Percentiles rank a stretch among this genome's conserved stretches.
Evolutionary conservation across 1,140 invertebrate genomes (phyloP).

Genomic region (Zaprionus tsacasi): DNA sequence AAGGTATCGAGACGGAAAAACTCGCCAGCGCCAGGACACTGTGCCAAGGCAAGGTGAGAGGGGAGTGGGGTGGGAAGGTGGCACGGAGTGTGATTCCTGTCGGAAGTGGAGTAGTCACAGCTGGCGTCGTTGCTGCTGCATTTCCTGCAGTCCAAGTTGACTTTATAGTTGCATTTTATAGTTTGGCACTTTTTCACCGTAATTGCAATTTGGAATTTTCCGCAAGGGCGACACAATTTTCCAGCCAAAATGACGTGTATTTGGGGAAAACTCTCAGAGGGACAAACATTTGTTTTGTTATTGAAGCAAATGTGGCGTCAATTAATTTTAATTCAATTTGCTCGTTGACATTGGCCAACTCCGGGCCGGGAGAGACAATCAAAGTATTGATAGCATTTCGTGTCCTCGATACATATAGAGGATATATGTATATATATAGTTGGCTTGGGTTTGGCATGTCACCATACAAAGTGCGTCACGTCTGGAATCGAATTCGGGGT

Average conservation of each 20-base stretch:
- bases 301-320: background rate
- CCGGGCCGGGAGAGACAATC: background rate
- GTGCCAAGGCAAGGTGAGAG: no score
- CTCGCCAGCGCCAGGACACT: no score
- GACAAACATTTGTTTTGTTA: background rate
- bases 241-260: background rate
- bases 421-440: background rate
- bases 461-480: constrained; percentile 21
- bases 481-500: constrained; percentile 32
- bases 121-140: background rate
- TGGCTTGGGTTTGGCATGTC: background rate
- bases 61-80: no score
- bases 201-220: background rate
- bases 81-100: background rate
- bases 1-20: constrained; percentile 40
- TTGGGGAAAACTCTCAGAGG: background rate
- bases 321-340: constrained; percentile 15
- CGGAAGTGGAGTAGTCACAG: constrained; percentile 27
- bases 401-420: background rate
- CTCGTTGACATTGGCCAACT: background rate
- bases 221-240: background rate
- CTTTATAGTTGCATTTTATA: background rate
- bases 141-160: constrained; percentile 9
- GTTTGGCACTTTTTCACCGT: background rate
- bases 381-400: background rate